These are phyloP conservation scores for Cecidostiba fungosa DNA, from an alignment of 2,888 invertebrate genomes.

Conservation along the genomic window DNA sequence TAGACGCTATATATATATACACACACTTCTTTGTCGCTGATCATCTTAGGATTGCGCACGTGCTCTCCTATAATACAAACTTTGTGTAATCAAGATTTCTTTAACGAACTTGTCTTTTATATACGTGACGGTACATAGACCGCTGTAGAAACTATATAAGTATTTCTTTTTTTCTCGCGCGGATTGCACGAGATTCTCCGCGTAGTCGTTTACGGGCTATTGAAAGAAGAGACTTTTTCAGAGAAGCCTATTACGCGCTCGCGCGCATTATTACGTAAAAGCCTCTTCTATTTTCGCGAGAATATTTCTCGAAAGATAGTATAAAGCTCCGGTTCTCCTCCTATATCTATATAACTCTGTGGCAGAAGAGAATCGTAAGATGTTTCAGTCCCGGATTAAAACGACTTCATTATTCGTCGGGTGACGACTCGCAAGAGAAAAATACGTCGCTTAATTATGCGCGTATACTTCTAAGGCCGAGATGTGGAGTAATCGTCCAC, in stretches of 20 bases:
- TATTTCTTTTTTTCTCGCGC: background rate
- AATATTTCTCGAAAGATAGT: too few relatives aligned
- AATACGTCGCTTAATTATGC: background rate
- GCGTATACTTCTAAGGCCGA: background rate
- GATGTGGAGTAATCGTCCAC: background rate
- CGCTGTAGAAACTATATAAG: background rate
- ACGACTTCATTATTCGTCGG: background rate
- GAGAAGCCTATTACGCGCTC: background rate
- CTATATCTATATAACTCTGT: background rate
- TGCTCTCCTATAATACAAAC: background rate
- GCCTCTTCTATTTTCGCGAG: too few relatives aligned
- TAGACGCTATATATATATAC: background rate
- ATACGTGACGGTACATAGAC: background rate
- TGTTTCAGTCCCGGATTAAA: background rate
- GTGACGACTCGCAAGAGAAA: background rate
- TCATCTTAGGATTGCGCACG: background rate
- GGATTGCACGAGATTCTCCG: too few relatives aligned
- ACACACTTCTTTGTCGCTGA: background rate
- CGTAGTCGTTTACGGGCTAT: too few relatives aligned
- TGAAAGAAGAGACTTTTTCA: background rate
- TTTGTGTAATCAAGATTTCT: background rate
- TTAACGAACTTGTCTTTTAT: background rate
- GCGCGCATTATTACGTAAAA: too few relatives aligned
- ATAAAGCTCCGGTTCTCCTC: background rate
- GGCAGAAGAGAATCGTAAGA: background rate